Evolutionary conservation across 2,888 invertebrate genomes (phyloP).

Genomic region (Trisateles emortualis): DNA sequence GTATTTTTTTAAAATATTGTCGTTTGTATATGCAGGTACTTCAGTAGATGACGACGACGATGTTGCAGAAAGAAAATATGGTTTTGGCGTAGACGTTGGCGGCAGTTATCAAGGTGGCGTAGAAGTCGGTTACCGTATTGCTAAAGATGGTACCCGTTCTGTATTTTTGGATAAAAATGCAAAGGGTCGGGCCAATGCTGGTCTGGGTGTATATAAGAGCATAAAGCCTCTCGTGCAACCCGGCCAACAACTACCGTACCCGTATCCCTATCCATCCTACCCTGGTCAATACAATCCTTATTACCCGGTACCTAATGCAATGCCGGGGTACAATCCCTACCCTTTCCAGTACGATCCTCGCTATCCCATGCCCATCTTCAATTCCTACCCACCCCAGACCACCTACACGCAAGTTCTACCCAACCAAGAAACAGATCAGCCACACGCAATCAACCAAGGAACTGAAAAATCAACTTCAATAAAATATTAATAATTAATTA

Average conservation of each 20-base stretch:
- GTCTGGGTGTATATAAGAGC: background rate
- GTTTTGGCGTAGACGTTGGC: background rate
- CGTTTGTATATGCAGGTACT: background rate
- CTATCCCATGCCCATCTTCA: background rate
- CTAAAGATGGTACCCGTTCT: background rate
- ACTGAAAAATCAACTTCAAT: too few species aligned
- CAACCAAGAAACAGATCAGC: too few species aligned
- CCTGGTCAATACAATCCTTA: background rate
- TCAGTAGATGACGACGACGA: background rate
- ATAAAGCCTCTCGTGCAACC: background rate
- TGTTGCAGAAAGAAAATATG: background rate
- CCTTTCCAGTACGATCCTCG: background rate
- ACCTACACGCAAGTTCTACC: background rate
- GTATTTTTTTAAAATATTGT: too few species aligned
- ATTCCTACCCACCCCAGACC: background rate
- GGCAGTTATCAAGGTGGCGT: background rate
- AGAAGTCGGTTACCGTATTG: background rate
- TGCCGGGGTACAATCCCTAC: background rate
- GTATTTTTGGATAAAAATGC: background rate
- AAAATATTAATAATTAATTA: too few species aligned
- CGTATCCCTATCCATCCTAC: background rate
- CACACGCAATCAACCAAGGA: too few species aligned
- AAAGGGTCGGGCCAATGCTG: background rate
- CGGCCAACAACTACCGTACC: background rate
- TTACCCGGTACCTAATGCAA: background rate